Evolutionary conservation across 1,140 invertebrate species (phyloP).

Genomic region (Lepidurus couesii): DNA sequence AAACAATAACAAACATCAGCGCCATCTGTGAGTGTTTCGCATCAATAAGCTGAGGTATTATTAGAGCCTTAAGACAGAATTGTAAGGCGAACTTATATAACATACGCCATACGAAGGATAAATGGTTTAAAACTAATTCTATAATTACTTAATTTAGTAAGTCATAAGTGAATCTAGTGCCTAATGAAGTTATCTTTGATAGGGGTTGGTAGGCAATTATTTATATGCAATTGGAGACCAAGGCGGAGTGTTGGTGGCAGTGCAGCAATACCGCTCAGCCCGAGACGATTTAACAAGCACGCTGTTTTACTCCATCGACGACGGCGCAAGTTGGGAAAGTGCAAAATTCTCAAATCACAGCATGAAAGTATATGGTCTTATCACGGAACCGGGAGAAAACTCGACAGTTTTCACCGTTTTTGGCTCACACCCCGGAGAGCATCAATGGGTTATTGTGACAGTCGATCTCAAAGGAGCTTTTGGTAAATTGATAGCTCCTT

Average conservation of each 20-base stretch:
- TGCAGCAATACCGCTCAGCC: slow-evolving; percentile 64
- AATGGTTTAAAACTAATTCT: too few relatives aligned
- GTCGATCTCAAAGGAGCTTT: slow-evolving; percentile 69
- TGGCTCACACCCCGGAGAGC: slow-evolving; percentile 65
- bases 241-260: slow-evolving; percentile 77
- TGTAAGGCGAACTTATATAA: too few relatives aligned
- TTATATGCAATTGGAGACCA: slow-evolving; percentile 87
- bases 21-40: too few relatives aligned
- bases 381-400: slow-evolving; percentile 87
- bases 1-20: too few relatives aligned
- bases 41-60: too few relatives aligned
- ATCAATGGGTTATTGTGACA: slow-evolving; percentile 83
- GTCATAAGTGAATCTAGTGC: neutral
- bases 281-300: slow-evolving; percentile 62
- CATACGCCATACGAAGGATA: too few relatives aligned
- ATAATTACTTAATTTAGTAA: too few relatives aligned
- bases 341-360: slow-evolving; percentile 63
- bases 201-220: slow-evolving; percentile 68
- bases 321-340: slow-evolving; percentile 71
- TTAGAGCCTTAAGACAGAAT: too few relatives aligned
- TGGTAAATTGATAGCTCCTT: slow-evolving; percentile 42
- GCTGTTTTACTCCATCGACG: slow-evolving; percentile 76
- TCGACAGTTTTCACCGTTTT: slow-evolving; percentile 87
- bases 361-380: slow-evolving; percentile 72
- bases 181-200: slow-evolving; percentile 40